Evolutionary conservation across 2,113 vertebrate genomes (phyloP).

Genomic region (Apaloderma vittatum): DNA sequence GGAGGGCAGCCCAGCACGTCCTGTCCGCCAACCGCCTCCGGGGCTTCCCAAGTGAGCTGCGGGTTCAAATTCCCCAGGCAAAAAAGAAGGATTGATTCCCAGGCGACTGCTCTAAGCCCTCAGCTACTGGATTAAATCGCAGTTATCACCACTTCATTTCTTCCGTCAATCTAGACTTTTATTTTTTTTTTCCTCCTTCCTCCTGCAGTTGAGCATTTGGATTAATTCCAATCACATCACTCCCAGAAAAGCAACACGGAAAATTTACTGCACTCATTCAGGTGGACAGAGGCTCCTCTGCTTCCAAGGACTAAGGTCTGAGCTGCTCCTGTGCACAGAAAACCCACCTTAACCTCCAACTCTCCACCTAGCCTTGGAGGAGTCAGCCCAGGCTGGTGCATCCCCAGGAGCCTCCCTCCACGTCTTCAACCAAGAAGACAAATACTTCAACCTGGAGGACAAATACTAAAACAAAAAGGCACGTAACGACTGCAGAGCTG

Average conservation of each 20-base stretch:
- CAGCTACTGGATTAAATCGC: conserved; percentile 63
- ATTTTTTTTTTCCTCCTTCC: not conserved
- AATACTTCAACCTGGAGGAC: not conserved
- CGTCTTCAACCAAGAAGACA: not conserved
- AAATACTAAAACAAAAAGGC: not conserved
- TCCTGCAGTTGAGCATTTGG: conserved; percentile 17
- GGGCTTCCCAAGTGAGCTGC: accelerated
- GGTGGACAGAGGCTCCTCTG: not conserved
- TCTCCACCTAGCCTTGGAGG: not conserved
- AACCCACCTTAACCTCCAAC: not conserved
- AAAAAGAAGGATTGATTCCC: conserved; percentile 13
- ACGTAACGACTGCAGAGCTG: accelerated
- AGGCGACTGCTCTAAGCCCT: not conserved
- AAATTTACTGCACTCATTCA: not conserved
- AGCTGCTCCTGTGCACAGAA: accelerated
- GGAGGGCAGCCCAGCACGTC: not conserved
- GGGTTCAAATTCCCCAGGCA: not conserved
- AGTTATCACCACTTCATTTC: conserved; percentile 59
- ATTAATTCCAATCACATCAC: conserved; percentile 71
- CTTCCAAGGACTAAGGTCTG: not conserved
- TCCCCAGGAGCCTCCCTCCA: not conserved
- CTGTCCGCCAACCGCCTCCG: not conserved
- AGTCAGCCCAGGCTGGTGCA: not conserved
- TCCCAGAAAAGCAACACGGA: not conserved
- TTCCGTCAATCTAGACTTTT: not conserved